Base-by-base conservation (phyloP, 92 coral and sea anemone genomes). In the Scolanthus callimorphus region DNA sequence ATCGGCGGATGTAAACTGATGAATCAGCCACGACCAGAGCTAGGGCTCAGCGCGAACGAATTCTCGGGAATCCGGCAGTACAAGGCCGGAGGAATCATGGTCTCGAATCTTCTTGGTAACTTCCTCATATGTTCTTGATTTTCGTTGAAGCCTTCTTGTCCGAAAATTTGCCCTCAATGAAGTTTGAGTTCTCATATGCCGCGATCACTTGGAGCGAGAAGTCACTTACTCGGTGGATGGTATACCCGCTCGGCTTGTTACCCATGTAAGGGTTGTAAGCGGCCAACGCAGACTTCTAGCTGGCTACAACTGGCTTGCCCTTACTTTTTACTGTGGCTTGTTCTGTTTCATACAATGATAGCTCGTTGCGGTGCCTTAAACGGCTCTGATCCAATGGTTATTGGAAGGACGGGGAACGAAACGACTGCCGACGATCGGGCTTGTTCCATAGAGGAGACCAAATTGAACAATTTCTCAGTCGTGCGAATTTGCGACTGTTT, bases 101-200 rank as follows among this genome's bases (percentile, higher is more conserved):
- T 34, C 9, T 6, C 15, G 6, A 34, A 6, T 6, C 15, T 34
- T 15, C 43, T 34, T 34, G n/a, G n/a, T 34, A 6, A 34, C 29
- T 28, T 25, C 59, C 51, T 48, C 73, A 66, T 43, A 66, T 66
- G 73, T 66, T 66, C 62, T 51, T 54, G 52, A 66, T 66, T 56
- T 64, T 51, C 23, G 71, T 27, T 52, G 52, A 66, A 66, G 73
- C 61, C 54, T 51, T 24, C 48, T 51, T 55, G 73, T 57, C 73
- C 73, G 62, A 66, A 58, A 56, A 65, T 69, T 43, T 49, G 29
- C 66, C 28, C 65, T 69, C 75, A 58, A 58, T 69, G 75, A 69
- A 45, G 56, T 69, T n/a, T n/a, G n/a, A 65, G 75, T 56, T 58
- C 57, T 69, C 75, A 29, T 69, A 69, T 69, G 75, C 75, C 65